These are phyloP conservation scores for Chamaea fasciata DNA, from an alignment of 2,113 vertebrate genomes.

Conservation along the genomic window DNA sequence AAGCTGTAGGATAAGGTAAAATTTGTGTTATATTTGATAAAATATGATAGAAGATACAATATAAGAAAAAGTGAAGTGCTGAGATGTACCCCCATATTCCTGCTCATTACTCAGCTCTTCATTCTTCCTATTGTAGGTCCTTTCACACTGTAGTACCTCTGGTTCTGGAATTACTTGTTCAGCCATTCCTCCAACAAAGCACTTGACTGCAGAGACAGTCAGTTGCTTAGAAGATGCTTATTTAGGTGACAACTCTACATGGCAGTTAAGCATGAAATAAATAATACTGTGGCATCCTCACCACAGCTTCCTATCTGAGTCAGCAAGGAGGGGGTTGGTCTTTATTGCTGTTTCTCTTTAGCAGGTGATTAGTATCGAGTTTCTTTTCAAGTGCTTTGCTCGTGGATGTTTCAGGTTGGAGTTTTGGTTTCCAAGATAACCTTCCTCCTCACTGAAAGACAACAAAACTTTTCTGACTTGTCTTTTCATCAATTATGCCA, in stretches of 20 bases:
- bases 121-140: background rate
- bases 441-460: background rate
- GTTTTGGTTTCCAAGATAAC: background rate
- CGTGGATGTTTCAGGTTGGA: background rate
- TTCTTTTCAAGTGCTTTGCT: background rate
- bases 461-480: background rate
- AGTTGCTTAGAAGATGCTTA: background rate
- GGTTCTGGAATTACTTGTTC: background rate
- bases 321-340: background rate
- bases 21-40: background rate
- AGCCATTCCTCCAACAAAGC: background rate
- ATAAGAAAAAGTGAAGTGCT: background rate
- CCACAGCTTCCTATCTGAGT: background rate
- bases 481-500: background rate
- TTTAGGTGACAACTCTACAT: background rate
- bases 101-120: background rate
- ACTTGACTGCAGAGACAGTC: background rate
- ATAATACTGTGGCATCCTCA: background rate
- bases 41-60: background rate
- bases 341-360: background rate
- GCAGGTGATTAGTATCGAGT: background rate
- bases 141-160: background rate
- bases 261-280: background rate
- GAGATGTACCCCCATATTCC: background rate
- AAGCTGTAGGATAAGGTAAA: background rate